Evolutionary conservation across 2,797 vertebrate genomes (phyloP).

Genomic region (Crossoptilon crossoptilon): DNA sequence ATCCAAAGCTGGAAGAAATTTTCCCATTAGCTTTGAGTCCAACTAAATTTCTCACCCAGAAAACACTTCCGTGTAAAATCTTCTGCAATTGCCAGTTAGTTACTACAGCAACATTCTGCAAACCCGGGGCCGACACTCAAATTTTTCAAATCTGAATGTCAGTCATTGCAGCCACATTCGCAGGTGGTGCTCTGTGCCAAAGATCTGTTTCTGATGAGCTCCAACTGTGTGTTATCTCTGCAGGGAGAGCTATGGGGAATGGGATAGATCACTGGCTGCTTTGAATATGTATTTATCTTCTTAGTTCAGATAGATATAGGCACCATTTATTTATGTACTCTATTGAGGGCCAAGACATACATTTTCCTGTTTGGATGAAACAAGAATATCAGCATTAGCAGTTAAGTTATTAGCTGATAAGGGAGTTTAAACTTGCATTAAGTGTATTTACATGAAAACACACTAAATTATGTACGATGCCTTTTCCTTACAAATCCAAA

Average conservation of each 20-base stretch:
- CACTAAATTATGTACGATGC: not conserved
- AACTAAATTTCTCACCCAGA: slow-evolving; percentile 43
- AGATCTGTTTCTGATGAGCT: slow-evolving; percentile 22
- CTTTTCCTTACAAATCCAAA: not conserved
- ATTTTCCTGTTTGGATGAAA: not conserved
- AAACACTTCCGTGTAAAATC: slow-evolving; percentile 2
- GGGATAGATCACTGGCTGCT: not conserved
- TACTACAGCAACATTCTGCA: slow-evolving; percentile 18
- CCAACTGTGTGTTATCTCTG: not conserved
- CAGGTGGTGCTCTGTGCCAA: slow-evolving; percentile 1
- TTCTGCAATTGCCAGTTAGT: slow-evolving; percentile 13
- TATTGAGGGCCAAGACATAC: not conserved
- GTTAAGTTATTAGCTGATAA: not conserved
- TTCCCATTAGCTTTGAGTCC: not conserved
- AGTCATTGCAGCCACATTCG: slow-evolving; percentile 4
- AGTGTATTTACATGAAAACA: not conserved
- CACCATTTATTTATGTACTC: not conserved
- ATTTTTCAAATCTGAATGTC: not conserved
- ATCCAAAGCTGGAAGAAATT: slow-evolving; percentile 40
- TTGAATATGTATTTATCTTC: slow-evolving; percentile 29
- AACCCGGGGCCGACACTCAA: slow-evolving; percentile 6
- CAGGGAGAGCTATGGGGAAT: not conserved
- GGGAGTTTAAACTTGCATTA: not conserved
- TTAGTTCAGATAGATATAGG: slow-evolving; percentile 18
- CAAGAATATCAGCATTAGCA: not conserved